Percentiles rank a stretch among this genome's conserved stretches.
phyloP scores from a whole-genome alignment of 2,113 vertebrate genomes.

The Euleptes europaea region DNA sequence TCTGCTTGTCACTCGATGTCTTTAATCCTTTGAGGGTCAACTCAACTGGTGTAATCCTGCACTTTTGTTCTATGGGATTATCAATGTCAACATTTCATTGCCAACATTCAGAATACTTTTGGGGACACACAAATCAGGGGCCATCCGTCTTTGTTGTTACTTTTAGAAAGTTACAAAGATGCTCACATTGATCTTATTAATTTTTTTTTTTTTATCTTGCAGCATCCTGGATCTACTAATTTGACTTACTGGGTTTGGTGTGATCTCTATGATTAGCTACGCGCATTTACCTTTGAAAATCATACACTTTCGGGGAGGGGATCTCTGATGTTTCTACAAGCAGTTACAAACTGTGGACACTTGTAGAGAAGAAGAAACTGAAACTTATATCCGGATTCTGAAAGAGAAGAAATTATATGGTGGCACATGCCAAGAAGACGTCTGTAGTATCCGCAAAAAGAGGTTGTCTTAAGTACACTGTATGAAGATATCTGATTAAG shows the following conservation, averaged over 20 bases:
- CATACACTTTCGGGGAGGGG: constrained; percentile 32
- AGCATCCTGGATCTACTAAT: constrained; percentile 80
- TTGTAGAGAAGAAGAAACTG: constrained; percentile 25
- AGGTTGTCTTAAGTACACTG: neutral
- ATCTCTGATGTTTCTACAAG: constrained; percentile 37
- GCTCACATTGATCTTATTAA: constrained; percentile 40
- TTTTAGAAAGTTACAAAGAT: neutral
- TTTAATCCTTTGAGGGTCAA: too few relatives aligned
- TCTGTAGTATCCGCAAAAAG: neutral
- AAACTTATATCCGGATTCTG: constrained; percentile 14
- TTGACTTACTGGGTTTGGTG: constrained; percentile 38
- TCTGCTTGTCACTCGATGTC: too few relatives aligned
- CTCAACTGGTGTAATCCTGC: neutral
- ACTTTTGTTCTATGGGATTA: neutral
- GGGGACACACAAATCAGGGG: neutral
- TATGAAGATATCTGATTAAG: neutral
- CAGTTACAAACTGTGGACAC: constrained; percentile 14
- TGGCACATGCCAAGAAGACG: neutral
- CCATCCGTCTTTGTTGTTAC: neutral
- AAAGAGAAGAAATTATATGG: neutral
- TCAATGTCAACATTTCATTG: neutral
- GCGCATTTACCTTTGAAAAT: constrained; percentile 42
- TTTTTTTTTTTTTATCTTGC: constrained; percentile 59
- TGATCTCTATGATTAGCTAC: constrained; percentile 25
- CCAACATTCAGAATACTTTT: too few relatives aligned